Base-by-base conservation (phyloP, 2,888 invertebrate genomes). In the Lycia hirtaria region DNA sequence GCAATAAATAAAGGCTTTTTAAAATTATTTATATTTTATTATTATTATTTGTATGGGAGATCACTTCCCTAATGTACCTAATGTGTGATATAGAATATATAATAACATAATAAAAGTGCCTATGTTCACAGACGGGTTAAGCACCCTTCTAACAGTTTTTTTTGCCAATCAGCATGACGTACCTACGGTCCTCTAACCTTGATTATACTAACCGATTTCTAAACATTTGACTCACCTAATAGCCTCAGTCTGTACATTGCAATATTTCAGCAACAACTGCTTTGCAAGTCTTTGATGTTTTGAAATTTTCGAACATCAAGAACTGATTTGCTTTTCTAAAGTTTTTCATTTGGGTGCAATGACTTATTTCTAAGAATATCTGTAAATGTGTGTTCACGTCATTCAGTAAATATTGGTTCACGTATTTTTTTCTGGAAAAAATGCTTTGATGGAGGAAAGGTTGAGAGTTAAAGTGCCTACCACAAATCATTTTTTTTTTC, bases 161-260 rank as follows among this genome's bases (percentile, higher is more conserved):
- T 44, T 43, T 44, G 19, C 7, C 44, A 44, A 20, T 44, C 19
- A 4, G 26, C 12, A 22, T 22, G 26, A 26, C 28, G 30, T 7
- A 1, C 4, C 7, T 3, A 10, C 5, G 20, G 22, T 30, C 20
- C 12, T 9, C 30, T 44, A 9, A 30, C 44, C 30, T 30, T 30
- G 44, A 44, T 30, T 30, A 30, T 19, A 30, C 30, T 12, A 44
- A 44, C 44, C 30, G 28, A 50, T 48, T 48, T 54, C 40, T 41
- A 54, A 54, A 54, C 41, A 54, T 40, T 47, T 47, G 32, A 54
- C 3, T 52, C 37, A 15, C 30, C 49, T 37, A 44, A 44, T 53
- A 20, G 38, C 38, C n/a, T 12, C 22, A 10, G 35, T 33, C 19
- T 19, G 30, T 19, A 30, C 30, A 30, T 44, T 30, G 30, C 26